Conservation (phyloP, 2,888 invertebrate species). For the Pollenia griseotomentosa region DNA sequence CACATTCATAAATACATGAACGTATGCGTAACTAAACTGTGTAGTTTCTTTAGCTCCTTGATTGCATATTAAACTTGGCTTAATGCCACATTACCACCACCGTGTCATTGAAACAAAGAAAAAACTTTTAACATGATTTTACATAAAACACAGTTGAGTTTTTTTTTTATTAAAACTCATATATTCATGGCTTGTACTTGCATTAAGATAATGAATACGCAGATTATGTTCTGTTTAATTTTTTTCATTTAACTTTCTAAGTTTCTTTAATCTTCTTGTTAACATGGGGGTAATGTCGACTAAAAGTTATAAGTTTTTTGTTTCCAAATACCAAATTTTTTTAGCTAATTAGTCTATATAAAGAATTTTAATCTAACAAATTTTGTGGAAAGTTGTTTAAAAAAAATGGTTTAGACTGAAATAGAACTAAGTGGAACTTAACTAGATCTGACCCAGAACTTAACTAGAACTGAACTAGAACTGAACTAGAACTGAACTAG, state of each 20-base stretch:
- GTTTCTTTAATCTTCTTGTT: constrained; percentile 11
- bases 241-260: constrained; percentile 10
- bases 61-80: constrained; percentile 49
- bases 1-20: constrained; percentile 17
- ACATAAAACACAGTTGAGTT: constrained; percentile 24
- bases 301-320: no score
- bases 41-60: constrained; percentile 15
- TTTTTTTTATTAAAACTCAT: constrained; percentile 1
- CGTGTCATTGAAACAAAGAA: constrained; percentile 11
- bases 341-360: no score
- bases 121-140: constrained; percentile 10
- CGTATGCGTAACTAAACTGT: neutral
- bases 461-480: no score
- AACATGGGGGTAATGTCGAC: neutral
- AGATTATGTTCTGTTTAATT: constrained; percentile 34
- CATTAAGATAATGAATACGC: constrained; percentile 22
- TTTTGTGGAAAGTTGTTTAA: no score
- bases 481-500: no score
- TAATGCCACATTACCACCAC: constrained; percentile 60
- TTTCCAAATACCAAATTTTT: no score
- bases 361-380: no score
- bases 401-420: no score
- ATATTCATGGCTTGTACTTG: no score
- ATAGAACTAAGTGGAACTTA: no score
- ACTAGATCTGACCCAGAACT: no score